A percentile compares a stretch with the other conserved stretches of the same genome.
These are phyloP conservation scores for Harpalus rufipes DNA, from an alignment of 2,888 invertebrate genomes.

Conservation along the genomic window DNA sequence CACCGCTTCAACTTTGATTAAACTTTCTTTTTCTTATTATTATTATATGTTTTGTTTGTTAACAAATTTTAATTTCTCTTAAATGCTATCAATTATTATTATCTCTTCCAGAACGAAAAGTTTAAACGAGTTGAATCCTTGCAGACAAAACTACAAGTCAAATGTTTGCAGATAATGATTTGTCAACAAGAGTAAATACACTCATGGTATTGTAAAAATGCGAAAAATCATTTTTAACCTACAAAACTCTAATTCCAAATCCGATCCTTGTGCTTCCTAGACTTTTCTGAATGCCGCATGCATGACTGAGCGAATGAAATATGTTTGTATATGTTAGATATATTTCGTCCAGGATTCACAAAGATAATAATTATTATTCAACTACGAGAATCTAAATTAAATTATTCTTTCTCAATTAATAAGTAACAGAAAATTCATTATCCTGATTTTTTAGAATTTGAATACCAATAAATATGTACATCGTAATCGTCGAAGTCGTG, in stretches of 20 bases:
- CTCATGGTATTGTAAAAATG: neutral
- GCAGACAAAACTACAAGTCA: slow-evolving; percentile 16
- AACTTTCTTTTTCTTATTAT: neutral
- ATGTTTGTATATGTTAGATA: too few species aligned
- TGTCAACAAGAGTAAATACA: slow-evolving; percentile 43
- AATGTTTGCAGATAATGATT: slow-evolving; percentile 28
- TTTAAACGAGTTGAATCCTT: slow-evolving; percentile 25
- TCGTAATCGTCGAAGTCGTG: too few species aligned
- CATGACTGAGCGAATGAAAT: too few species aligned
- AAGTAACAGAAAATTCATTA: too few species aligned
- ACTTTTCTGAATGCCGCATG: neutral
- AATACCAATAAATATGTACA: too few species aligned
- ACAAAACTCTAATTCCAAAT: neutral
- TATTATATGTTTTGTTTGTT: neutral
- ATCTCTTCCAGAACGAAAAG: slow-evolving; percentile 1
- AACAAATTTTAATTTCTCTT: neutral
- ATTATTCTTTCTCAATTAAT: too few species aligned
- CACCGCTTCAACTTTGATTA: slow-evolving; percentile 28
- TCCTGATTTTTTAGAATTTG: too few species aligned
- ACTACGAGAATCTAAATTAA: too few species aligned
- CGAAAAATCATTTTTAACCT: slow-evolving; percentile 32
- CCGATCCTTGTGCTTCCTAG: slow-evolving; percentile 16
- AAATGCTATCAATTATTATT: neutral
- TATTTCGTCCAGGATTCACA: too few species aligned
- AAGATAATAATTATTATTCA: too few species aligned